These are phyloP conservation scores for Genyomyrus donnyi DNA, from an alignment of 2,113 vertebrate genomes.

Conservation along the genomic window DNA sequence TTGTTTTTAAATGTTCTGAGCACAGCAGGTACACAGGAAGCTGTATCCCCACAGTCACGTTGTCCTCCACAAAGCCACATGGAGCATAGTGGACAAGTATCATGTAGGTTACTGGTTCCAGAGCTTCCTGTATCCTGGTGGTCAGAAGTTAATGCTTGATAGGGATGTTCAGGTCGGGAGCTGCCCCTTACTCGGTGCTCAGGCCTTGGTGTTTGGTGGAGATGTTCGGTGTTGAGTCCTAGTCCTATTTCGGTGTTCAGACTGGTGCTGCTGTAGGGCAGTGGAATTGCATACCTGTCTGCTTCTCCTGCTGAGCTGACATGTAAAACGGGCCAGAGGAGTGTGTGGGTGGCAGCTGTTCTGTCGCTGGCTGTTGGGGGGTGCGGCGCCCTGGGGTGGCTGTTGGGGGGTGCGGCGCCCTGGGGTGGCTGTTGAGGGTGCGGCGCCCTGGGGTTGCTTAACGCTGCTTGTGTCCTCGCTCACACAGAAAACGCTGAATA, in stretches of 20 bases:
- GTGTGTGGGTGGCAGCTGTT: background rate
- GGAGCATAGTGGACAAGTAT: no score
- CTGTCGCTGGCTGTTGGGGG: background rate
- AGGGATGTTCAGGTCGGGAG: background rate
- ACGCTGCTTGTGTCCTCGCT: background rate
- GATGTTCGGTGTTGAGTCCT: no score
- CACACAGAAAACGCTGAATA: conserved; percentile 91
- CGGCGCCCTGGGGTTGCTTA: background rate
- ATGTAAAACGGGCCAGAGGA: background rate
- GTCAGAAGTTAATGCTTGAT: background rate
- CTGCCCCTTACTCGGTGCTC: background rate
- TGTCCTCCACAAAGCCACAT: background rate
- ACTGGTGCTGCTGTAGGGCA: background rate
- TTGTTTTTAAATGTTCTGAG: no score
- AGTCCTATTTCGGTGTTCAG: background rate
- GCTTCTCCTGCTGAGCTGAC: background rate
- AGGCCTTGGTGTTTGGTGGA: no score
- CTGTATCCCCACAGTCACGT: background rate
- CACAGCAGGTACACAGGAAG: background rate
- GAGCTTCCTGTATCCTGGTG: background rate
- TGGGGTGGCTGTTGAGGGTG: no score
- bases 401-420: background rate
- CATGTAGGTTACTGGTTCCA: background rate
- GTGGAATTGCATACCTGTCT: background rate
- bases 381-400: background rate